phyloP scores from a whole-genome alignment of 1,140 invertebrate genomes.

The Nomia melanderi region DNA sequence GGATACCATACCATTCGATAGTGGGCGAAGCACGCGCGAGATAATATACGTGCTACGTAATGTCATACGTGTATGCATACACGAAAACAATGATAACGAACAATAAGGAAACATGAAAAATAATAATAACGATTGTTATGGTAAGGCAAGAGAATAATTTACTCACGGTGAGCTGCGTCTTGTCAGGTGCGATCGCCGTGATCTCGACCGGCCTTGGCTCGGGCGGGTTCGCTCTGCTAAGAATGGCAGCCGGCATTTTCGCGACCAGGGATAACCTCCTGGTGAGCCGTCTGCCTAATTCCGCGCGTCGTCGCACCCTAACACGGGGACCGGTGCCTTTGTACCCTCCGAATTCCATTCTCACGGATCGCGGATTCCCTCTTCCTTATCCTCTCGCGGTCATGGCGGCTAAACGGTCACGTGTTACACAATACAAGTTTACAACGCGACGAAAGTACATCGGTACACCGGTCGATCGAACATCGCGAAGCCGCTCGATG shows the following conservation, averaged over 20 bases:
- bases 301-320: constrained; percentile 70
- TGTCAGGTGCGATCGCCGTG: constrained; percentile 81
- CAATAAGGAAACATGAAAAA: no score
- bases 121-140: no score
- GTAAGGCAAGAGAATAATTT: neutral
- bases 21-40: no score
- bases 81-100: no score
- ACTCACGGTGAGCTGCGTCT: constrained; percentile 81
- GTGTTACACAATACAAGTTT: constrained; percentile 9
- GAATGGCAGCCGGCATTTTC: constrained; percentile 79
- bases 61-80: no score
- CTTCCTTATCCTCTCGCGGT: constrained; percentile 17
- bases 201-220: constrained; percentile 76
- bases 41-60: no score
- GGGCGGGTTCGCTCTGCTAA: constrained; percentile 71
- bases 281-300: constrained; percentile 79
- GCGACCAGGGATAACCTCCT: constrained; percentile 81
- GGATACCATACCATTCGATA: no score
- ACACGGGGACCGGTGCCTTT: constrained; percentile 72
- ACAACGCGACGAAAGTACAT: neutral
- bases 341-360: constrained; percentile 76
- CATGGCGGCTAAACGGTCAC: constrained; percentile 43
- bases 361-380: constrained; percentile 25
- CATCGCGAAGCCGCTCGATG: neutral
- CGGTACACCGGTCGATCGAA: neutral